Percentiles rank a stretch among this genome's conserved stretches.
Conservation (phyloP, 2,888 invertebrate species). For the Muscina levida region DNA sequence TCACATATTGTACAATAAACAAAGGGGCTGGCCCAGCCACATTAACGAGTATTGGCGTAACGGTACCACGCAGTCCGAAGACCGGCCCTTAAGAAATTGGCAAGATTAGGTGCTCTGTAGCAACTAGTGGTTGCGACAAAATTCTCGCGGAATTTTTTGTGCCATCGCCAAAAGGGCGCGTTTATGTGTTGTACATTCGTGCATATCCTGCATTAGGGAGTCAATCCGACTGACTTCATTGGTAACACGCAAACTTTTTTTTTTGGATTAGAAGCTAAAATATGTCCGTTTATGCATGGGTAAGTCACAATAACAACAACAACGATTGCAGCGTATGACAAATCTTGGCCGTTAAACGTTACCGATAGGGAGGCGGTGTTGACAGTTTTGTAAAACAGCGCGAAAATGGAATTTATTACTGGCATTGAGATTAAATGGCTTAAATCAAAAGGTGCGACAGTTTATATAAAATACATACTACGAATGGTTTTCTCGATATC, state of each 20-base stretch:
- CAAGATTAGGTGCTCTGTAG: neutral
- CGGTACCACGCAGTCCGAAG: too few relatives aligned
- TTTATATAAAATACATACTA: too few relatives aligned
- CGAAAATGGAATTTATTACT: too few relatives aligned
- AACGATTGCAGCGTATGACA: constrained; percentile 10
- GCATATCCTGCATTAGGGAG: constrained; percentile 19
- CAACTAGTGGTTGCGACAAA: constrained; percentile 65
- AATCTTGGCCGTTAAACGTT: neutral
- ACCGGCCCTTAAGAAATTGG: neutral
- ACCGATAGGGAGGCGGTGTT: neutral
- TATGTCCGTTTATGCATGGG: constrained; percentile 80
- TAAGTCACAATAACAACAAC: constrained; percentile 67
- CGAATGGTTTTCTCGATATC: too few relatives aligned
- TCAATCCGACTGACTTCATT: constrained; percentile 36
- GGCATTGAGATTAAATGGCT: too few relatives aligned
- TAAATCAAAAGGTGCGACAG: too few relatives aligned
- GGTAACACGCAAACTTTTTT: constrained; percentile 46
- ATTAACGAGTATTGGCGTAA: too few relatives aligned
- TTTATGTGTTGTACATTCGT: neutral
- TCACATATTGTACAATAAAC: constrained; percentile 9
- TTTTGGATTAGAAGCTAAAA: constrained; percentile 36
- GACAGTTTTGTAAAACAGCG: neutral
- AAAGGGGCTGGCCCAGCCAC: neutral
- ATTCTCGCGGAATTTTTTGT: neutral
- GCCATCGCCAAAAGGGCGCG: neutral